Evolutionary conservation across 2,113 vertebrate species (phyloP), one percentile per base, ranked within the genome.

Genomic region (Albula glossodonta): DNA sequence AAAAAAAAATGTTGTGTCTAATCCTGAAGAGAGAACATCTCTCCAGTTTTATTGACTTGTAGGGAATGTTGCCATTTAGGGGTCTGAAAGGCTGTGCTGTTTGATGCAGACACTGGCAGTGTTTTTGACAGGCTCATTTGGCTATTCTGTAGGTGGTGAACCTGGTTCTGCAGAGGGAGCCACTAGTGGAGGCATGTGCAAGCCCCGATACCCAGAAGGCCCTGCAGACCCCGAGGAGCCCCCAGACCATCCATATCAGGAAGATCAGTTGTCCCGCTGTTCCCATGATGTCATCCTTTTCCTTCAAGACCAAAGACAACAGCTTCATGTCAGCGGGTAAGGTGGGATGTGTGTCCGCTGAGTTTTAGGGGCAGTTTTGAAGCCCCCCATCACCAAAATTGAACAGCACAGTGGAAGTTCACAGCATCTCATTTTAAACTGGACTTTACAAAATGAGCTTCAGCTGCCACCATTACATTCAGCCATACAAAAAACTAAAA

Each of bases 291-390:
- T 97, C 96, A 90, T 93, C 95, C 94, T 95, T 95, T 93, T 94
- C 93, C 93, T 93, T 91, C 89, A 93, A 90, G 86, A 90, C 91
- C 89, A 94, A 94, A 89, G 95, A 95, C 95, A 96, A 93, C 93
- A 95, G 94, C 92, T 97, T 96, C 88, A 93, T 94, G 91, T 96
- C 96, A 94, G 95, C 97, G 93, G 97, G 97, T 99, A 91, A 95
- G 96, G 80, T 1, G 87, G 84, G 87, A 86, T 79, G 89, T 51
- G 85, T 51, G 81, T 90, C 83, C 87, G 51, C 63, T 22, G 63
- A 5, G 19, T 22, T 70, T n/a, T 22, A n/a, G 17, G 10, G 70
- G 6, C 4, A 10, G 70, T 2, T 25, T 74, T 74, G 70, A 25
- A n/a, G 4, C 22, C 22, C 22, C 22, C n/a, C 7, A 17, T 74